Evolutionary conservation across 1,140 invertebrate species (phyloP).

Genomic region (Dreissena polymorpha): DNA sequence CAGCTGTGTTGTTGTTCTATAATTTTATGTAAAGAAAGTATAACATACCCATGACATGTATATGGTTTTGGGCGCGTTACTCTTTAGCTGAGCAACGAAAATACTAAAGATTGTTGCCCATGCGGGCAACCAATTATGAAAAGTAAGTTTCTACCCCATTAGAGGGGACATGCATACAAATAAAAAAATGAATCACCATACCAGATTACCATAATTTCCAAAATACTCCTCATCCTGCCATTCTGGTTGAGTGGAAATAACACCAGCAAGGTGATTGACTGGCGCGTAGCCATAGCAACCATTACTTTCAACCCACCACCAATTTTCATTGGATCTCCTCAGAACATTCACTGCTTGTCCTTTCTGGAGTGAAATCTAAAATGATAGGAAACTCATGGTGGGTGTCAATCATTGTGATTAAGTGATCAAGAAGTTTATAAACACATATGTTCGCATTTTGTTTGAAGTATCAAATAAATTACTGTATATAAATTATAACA

Average conservation of each 20-base stretch:
- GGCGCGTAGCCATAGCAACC: slow-evolving; percentile 60
- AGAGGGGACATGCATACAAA: neutral
- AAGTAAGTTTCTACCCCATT: too few relatives aligned
- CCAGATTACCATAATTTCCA: slow-evolving; percentile 62
- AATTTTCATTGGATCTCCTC: slow-evolving; percentile 49
- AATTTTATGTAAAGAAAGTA: too few relatives aligned
- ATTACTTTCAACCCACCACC: slow-evolving; percentile 62
- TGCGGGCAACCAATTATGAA: too few relatives aligned
- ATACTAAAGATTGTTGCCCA: too few relatives aligned
- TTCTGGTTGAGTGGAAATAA: slow-evolving; percentile 18
- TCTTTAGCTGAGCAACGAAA: too few relatives aligned
- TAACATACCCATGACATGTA: too few relatives aligned
- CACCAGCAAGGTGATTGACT: slow-evolving; percentile 55
- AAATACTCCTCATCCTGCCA: slow-evolving; percentile 69
- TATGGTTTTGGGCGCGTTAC: too few relatives aligned
- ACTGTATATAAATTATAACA: too few relatives aligned
- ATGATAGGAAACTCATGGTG: slow-evolving; percentile 15
- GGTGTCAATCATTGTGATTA: too few relatives aligned
- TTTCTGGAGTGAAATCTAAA: slow-evolving; percentile 56
- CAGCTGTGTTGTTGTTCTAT: neutral
- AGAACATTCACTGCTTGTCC: slow-evolving; percentile 52
- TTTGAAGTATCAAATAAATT: too few relatives aligned
- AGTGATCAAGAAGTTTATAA: too few relatives aligned
- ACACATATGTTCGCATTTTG: too few relatives aligned
- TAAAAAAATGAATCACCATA: slow-evolving; percentile 32